These are phyloP conservation scores for Pteria penguin DNA, from an alignment of 2,888 invertebrate species.

Conservation along the genomic window DNA sequence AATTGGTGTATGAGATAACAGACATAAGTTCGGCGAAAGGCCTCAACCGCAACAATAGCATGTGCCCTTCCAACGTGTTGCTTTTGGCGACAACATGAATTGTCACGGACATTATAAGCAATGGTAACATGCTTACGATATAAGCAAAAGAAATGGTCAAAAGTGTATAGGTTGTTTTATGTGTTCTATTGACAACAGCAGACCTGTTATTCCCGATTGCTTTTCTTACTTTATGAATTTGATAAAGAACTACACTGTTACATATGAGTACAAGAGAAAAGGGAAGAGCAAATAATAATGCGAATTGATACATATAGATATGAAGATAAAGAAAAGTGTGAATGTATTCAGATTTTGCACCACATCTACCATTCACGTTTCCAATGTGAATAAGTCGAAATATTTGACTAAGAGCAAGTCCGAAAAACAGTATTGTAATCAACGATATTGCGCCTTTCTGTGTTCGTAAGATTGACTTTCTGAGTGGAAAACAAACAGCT, in stretches of 20 bases:
- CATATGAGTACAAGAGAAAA: constrained; percentile 69
- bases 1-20: constrained; percentile 68
- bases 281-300: constrained; percentile 69
- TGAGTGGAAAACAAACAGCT: constrained; percentile 75
- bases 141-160: constrained; percentile 70
- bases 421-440: constrained; percentile 64
- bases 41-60: constrained; percentile 38
- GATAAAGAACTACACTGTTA: constrained; percentile 69
- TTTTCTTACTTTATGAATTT: constrained; percentile 54
- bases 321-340: constrained; percentile 65
- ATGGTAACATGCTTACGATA: constrained; percentile 67
- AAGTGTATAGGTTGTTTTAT: constrained; percentile 72
- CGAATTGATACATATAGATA: constrained; percentile 72
- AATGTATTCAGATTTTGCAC: constrained; percentile 49
- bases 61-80: not conserved
- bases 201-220: constrained; percentile 25
- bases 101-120: constrained; percentile 63
- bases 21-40: constrained; percentile 59
- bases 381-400: constrained; percentile 71
- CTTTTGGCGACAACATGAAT: constrained; percentile 44
- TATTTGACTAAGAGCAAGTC: constrained; percentile 69
- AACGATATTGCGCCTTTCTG: constrained; percentile 68
- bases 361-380: constrained; percentile 51
- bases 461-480: constrained; percentile 65
- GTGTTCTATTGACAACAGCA: constrained; percentile 37